A percentile compares a stretch with the other conserved stretches of the same genome.
Conservation (phyloP, 2,113 vertebrate genomes). For the Sylvia atricapilla region DNA sequence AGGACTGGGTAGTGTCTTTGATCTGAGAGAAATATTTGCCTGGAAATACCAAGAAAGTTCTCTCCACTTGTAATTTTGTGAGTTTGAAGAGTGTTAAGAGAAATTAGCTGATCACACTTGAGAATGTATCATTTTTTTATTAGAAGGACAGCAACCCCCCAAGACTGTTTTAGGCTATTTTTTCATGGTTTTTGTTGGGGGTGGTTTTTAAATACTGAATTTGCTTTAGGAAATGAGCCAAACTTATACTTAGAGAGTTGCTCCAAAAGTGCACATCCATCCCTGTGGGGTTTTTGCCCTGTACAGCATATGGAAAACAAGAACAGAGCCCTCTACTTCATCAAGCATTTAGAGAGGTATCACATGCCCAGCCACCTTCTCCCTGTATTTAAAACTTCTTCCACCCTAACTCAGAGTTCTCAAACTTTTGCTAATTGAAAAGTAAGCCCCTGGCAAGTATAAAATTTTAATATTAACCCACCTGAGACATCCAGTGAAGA, state of each 20-base stretch:
- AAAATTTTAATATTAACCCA: slow-evolving; percentile 51
- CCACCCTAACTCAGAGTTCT: not conserved
- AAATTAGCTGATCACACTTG: not conserved
- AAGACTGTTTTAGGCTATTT: not conserved
- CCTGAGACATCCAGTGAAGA: not conserved
- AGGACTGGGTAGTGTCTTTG: not conserved
- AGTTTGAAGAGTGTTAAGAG: not conserved
- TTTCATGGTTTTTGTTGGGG: not conserved
- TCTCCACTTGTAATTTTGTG: not conserved
- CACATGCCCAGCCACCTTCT: not conserved
- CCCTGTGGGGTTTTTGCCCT: not conserved
- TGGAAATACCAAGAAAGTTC: not conserved
- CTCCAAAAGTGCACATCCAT: not conserved
- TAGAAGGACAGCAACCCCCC: not conserved
- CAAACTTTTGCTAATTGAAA: slow-evolving; percentile 31
- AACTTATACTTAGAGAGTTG: not conserved
- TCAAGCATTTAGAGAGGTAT: slow-evolving; percentile 28
- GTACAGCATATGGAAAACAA: not conserved
- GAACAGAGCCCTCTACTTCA: not conserved
- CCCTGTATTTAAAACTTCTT: not conserved
- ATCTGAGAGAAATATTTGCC: not conserved
- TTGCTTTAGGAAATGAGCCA: not conserved
- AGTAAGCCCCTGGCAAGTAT: slow-evolving; percentile 57
- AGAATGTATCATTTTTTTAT: not conserved
- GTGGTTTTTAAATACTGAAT: not conserved